Conservation (phyloP, 2,113 vertebrate genomes). For the Ammodytes marinus region DNA sequence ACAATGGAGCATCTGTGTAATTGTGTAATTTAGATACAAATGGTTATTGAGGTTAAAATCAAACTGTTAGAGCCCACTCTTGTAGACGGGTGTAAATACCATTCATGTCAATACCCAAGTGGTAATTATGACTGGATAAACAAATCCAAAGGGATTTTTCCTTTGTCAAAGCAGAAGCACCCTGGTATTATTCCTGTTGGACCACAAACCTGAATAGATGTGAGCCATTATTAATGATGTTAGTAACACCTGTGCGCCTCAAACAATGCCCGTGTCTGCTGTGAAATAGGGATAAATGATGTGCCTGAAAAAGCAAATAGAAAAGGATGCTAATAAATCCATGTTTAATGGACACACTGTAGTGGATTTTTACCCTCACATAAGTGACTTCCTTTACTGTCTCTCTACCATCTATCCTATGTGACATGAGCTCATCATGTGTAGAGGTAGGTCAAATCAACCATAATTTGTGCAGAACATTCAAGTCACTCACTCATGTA, state of each 20-base stretch:
- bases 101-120: neutral
- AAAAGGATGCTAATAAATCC: neutral
- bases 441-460: neutral
- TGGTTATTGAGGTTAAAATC: neutral
- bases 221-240: no score
- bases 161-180: no score
- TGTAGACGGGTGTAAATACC: neutral
- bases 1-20: neutral
- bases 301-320: neutral
- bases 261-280: neutral
- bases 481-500: neutral
- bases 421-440: neutral
- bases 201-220: no score
- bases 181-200: no score
- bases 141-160: no score
- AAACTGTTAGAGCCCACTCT: no score
- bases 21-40: neutral
- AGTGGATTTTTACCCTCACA: neutral
- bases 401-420: neutral
- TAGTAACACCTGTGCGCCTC: neutral
- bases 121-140: neutral
- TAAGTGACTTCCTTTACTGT: neutral
- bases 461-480: neutral
- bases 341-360: no score
- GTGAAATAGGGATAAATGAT: neutral